Evolutionary conservation across 1,140 invertebrate genomes (phyloP), one percentile per base, ranked within the genome.

Genomic region (Danaus melanippus): DNA sequence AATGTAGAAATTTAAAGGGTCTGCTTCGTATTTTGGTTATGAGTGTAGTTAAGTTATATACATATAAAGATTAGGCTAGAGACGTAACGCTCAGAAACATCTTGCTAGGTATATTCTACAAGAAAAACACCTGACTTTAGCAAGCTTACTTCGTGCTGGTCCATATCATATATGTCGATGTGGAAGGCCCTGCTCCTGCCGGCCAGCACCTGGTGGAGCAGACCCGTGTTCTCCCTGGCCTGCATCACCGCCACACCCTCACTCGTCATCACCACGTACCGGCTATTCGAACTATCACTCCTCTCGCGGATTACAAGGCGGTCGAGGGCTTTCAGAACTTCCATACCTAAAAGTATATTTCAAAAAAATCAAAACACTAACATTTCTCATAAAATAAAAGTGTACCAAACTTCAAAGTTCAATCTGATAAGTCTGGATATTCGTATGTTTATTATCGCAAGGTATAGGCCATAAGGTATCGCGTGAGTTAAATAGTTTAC

Each of bases 181-280:
- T 76, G 49, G 50, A 79, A 71, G 9, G 67, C 46, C 7, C 76
- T 58, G 42, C 58, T 66, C 60, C 68, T 69, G 10, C 73, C 73
- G 1, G 57, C 62, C 40, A 79, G 64, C 59, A 78, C 49, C 8
- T 48, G 56, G 41, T 65, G 61, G 3, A 72, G 44, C 17, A 67
- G 45, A 2, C 68, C 65, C 10, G 68, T 59, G 46, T 69, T 62
- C 48, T 79, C 76, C 47, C 66, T 68, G 4, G 71, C 76, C 52
- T 67, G 60, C 12, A 79, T 42, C 49, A 79, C 48, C 32, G 58
- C 62, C 9, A 52, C 53, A 0, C 70, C 69, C 2, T 71, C 67
- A 0, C 58, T 47, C n/a, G 58, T 52, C 52, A 67, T 42, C 56
- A 80, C 69, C 45, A 67, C 68, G 58, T 78, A 80, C 64, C 75